Evolutionary conservation across 1,140 invertebrate genomes (phyloP).

Genomic region (Calephelis nemesis): DNA sequence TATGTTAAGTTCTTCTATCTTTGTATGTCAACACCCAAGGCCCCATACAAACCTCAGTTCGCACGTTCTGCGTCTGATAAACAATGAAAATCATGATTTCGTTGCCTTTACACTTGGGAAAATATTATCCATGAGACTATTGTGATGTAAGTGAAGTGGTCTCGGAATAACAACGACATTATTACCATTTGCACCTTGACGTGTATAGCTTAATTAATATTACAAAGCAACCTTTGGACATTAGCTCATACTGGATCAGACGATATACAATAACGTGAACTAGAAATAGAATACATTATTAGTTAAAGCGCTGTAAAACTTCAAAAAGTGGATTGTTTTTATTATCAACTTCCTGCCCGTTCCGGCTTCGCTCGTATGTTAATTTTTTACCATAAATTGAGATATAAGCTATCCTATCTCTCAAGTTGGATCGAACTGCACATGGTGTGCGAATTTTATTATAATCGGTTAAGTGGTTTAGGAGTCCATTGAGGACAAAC

Average conservation of each 20-base stretch:
- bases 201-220: constrained; percentile 6
- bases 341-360: no score
- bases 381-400: no score
- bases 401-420: no score
- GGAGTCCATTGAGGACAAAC: no score
- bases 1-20: constrained; percentile 14
- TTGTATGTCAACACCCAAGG: constrained; percentile 15
- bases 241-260: background rate
- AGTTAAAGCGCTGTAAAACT: no score
- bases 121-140: constrained; percentile 26
- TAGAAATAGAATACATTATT: no score
- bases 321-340: no score
- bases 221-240: background rate
- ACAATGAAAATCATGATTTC: constrained; percentile 18
- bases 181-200: constrained; percentile 37
- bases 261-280: background rate
- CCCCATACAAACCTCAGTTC: constrained; percentile 4
- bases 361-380: no score
- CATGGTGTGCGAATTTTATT: no score
- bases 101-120: constrained; percentile 23
- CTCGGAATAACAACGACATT: constrained; percentile 32
- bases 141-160: constrained; percentile 28
- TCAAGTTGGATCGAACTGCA: no score
- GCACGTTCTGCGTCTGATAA: constrained; percentile 4
- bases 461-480: no score